Evolutionary conservation across 2,113 vertebrate species (phyloP), one percentile per base, ranked within the genome.

Genomic region (Scophthalmus maximus): DNA sequence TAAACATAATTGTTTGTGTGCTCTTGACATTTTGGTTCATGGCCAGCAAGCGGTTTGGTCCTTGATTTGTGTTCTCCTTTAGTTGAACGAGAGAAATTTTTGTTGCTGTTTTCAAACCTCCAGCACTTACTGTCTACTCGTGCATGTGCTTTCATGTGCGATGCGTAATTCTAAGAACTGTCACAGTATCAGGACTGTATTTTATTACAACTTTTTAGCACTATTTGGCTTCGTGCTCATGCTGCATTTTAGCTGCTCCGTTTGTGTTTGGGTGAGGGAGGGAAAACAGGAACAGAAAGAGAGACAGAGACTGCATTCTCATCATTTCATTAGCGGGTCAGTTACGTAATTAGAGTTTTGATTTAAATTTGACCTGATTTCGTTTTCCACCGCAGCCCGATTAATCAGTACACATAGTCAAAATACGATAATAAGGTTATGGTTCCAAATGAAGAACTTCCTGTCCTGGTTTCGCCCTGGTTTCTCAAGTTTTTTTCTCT

Each of bases 361-460:
- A n/a, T n/a, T 63, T 76, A 63, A 25, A 75, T 78, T 65, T 34
- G 63, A 44, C 73, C 81, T 79, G 23, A 67, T 78, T 75, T 71
- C 22, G 8, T 67, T 75, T 66, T 61, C 68, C 34, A 30, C 18
- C 34, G 23, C 56, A 72, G 58, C 62, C 68, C 65, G 53, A 88
- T 92, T 76, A 86, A 86, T 82, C 68, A 70, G 72, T 4, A 34
- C 55, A 51, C 12, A 72, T 83, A 78, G 68, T 79, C 68, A 17
- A 52, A 52, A 18, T 27, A 27, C 26, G 25, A 52, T 52, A 2
- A 52, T 61, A 59, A 22, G 30, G 58, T 63, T 32, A n/a, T n/a
- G 20, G 30, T 36, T 73, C 27, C 46, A 83, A 68, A 42, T 61
- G 5, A 47, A 64, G 65, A 73, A 47, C 67, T 51, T 27, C 22